Base-by-base conservation (phyloP, 2,113 vertebrate species). In the Crotalus viridis region DNA sequence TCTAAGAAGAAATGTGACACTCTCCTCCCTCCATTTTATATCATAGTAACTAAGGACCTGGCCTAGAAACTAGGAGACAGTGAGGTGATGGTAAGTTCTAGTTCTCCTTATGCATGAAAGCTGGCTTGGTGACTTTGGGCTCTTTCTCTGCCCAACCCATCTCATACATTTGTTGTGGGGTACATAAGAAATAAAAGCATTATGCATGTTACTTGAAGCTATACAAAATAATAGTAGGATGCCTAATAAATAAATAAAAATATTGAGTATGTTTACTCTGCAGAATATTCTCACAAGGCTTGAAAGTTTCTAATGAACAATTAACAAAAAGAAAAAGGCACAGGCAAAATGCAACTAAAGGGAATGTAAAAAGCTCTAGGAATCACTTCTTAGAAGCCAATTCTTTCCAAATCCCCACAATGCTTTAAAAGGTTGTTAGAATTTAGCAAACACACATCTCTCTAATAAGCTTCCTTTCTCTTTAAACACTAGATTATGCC, bases 1-100 rank as follows among this genome's bases (percentile, higher is more conserved):
- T 51, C 89, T 93, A 95, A 95, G 69, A 51, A 94, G 54, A 54
- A 94, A 96, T 56, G 55, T 56, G 17, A 17, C 15, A 56, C 17
- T 56, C 17, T 19, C 55, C 55, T 56, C 55, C 55, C 89, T 95
- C 94, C 96, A 95, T 95, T 97, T 96, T 96, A 96, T 96, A 96
- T 96, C 48, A 51, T 51, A 51, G 48, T 51, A 51, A 51, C 48
- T 51, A 51, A 19, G 55, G 55, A 17, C 3, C 15, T 56, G 55
- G 55, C 15, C 55, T 56, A 56, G 55, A 56, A 19, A 56, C 55
- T 19, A 56, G 55, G 55, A 56, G 55, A 55, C 54, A 4, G 54
- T 55, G 54, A 55, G 54, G 48, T 51, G 8, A 48, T 48, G 48
- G 8, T 48, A 48, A 48, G 48, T 55, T 55, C 54, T 17, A 55